Evolutionary conservation across 2,113 vertebrate genomes (phyloP), one percentile per base, ranked within the genome.

Genomic region (Scomber colias): DNA sequence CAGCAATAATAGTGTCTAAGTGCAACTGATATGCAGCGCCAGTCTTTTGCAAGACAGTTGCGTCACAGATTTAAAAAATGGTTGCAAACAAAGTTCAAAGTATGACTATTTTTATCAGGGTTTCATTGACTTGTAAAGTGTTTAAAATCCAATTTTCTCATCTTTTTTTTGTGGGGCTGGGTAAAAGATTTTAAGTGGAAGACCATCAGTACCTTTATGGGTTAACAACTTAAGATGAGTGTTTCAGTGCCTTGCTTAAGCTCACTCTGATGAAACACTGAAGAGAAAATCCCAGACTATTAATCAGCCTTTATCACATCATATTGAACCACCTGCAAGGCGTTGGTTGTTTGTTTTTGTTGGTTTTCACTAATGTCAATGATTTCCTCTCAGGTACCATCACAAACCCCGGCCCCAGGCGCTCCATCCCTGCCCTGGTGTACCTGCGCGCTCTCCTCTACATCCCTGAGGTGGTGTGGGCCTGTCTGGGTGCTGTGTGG

Each of bases 401-500:
- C 45, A 97, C 96, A 45, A 99, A 98, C 83, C 95, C 96, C 0
- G 96, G 97, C 4, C 96, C 96, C 0, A 95, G 97, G 46, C 97
- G 97, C 81, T 97, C 96, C 14, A 96, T 99, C 92, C 92, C 96
- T 1, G 95, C 94, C 1, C 93, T 99, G 68, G 95, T 99, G 27
- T 99, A 99, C 73, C 16, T 96, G 68, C 97, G 98, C 0, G 94
- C 97, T 0, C 50, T 96, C 0, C 96, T 99, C 9, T 99, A 95
- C 64, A 3, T 98, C 27, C 98, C 98, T 1, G 98, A 99, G 86
- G 90, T 97, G 61, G 84, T 96, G 65, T 99, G 98, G 97, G 98
- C 97, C 4, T 90, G 96, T 31, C 76, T 98, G 16, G 98, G 98
- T 55, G 95, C 96, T 0, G 63, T 95, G 0, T 99, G 97, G 98